Base-by-base conservation (phyloP, 1,140 invertebrate genomes). In the Aethina tumida region DNA sequence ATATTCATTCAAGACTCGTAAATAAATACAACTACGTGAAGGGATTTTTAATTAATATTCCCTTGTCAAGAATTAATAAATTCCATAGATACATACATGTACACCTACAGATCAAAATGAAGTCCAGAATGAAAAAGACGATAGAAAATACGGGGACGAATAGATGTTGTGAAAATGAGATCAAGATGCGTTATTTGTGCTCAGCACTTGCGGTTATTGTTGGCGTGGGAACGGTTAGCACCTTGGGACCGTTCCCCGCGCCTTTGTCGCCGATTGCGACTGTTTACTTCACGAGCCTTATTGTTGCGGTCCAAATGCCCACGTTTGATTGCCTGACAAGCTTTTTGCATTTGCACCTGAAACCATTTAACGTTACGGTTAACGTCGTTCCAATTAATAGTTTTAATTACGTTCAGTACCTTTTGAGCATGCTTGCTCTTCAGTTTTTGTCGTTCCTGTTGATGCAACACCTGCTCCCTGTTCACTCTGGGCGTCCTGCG, bases 121-220 rank as follows among this genome's bases (percentile, higher is more conserved):
- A 31, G 14, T 31, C 37, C 18, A 29, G 37, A 39, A 39, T 31
- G 28, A 39, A 31, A 15, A n/a, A n/a, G n/a, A n/a, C n/a, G 16
- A n/a, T 12, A 28, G 16, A 40, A 25, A 34, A 40, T 27, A 21
- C 10, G 16, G 20, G 28, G 17, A n/a, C 9, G 28, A 40, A 5
- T 16, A 21, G 10, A 27, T 12, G 24, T 31, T 32, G 14, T 18
- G 22, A 38, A 24, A 34, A 35, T 53, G 53, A 55, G 53, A 55
- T 55, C 53, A 49, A 24, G 33, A 28, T 39, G 41, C 27, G 38
- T 21, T 15, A 13, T 41, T 36, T 46, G 49, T 35, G 41, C 39
- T 57, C 55, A 79, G 67, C 76, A 80, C 69, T 81, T 81, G 62
- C 78, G 74, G 58, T 81, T 80, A 66, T 80, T 81, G 60, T 79